These are phyloP conservation scores for Mus spicilegus DNA, from an alignment of 2,113 vertebrate genomes.

Conservation along the genomic window DNA sequence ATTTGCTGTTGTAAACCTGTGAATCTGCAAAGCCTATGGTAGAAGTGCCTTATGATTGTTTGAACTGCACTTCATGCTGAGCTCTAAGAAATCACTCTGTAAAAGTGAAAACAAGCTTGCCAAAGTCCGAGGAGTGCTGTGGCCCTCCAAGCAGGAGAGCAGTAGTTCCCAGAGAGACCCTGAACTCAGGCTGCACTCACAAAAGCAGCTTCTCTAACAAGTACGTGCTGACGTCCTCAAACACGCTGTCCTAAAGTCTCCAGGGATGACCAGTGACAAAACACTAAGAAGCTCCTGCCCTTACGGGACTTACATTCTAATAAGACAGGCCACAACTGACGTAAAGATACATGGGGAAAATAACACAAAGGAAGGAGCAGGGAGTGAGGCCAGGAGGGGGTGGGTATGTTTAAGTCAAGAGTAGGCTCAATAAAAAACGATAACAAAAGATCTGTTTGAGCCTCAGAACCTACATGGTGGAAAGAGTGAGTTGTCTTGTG, in stretches of 20 bases:
- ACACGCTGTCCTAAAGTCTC: background rate
- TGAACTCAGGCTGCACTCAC: background rate
- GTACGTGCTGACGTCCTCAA: slow-evolving; percentile 35
- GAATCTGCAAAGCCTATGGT: background rate
- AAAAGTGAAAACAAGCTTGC: slow-evolving; percentile 28
- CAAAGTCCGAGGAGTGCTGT: background rate
- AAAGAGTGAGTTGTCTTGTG: background rate
- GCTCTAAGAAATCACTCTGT: slow-evolving; percentile 2
- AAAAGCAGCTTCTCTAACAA: slow-evolving; percentile 2
- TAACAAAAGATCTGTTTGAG: background rate
- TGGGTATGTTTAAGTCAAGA: background rate
- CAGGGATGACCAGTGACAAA: background rate
- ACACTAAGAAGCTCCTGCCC: background rate
- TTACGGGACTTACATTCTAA: slow-evolving; percentile 6
- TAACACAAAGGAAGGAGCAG: background rate
- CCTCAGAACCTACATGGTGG: background rate
- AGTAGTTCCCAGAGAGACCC: background rate
- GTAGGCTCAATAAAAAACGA: background rate
- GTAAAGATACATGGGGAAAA: background rate
- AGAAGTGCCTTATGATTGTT: background rate
- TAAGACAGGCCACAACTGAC: slow-evolving; percentile 32
- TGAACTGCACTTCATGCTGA: background rate
- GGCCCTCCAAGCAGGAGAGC: background rate
- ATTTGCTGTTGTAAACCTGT: background rate
- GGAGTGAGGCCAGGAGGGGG: background rate